Evolutionary conservation across 1,140 invertebrate species (phyloP).

Genomic region (Psix sp.): DNA sequence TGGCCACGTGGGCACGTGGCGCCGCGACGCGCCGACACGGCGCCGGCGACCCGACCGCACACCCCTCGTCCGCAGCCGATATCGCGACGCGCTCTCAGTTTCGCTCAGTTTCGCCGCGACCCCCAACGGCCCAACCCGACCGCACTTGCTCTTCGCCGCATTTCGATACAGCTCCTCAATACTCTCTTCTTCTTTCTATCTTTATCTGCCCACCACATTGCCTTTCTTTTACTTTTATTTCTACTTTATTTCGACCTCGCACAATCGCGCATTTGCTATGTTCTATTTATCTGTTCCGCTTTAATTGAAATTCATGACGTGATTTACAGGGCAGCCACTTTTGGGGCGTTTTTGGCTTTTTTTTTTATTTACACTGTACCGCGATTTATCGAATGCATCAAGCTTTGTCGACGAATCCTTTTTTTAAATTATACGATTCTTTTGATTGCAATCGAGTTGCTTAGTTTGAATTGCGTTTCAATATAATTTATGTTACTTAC

Average conservation of each 20-base stretch:
- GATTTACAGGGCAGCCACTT: constrained; percentile 14
- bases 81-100: constrained; percentile 64
- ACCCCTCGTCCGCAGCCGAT: constrained; percentile 58
- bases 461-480: no score
- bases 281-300: constrained; percentile 46
- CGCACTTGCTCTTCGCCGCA: constrained; percentile 31
- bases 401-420: constrained; percentile 8
- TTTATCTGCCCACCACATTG: constrained; percentile 24
- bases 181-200: constrained; percentile 18
- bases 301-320: constrained; percentile 49
- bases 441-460: no score
- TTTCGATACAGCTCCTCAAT: constrained; percentile 52
- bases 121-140: constrained; percentile 63
- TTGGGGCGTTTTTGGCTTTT: constrained; percentile 15
- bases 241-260: constrained; percentile 20
- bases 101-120: constrained; percentile 65
- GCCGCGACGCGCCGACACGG: constrained; percentile 74
- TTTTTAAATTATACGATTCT: neutral
- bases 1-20: constrained; percentile 73
- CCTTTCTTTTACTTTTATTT: constrained; percentile 51
- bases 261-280: constrained; percentile 46
- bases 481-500: no score
- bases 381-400: constrained; percentile 29
- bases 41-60: constrained; percentile 62
- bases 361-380: constrained; percentile 10